Evolutionary conservation across 2,113 vertebrate species (phyloP).

Genomic region (Tupaia tana): DNA sequence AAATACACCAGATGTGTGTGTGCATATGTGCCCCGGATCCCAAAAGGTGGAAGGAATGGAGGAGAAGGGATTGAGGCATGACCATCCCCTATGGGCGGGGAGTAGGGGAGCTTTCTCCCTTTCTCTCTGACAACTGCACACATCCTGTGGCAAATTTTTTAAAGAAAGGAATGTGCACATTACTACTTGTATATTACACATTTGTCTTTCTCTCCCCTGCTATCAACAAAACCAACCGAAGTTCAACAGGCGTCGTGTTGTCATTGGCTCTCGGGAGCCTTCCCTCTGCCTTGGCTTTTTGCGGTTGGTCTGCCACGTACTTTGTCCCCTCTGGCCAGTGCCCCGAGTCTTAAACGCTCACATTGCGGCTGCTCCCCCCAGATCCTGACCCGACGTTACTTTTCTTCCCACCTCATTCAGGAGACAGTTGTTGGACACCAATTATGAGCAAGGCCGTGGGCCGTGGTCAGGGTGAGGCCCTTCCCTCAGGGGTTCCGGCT

Average conservation of each 20-base stretch:
- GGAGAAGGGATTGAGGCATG: no score
- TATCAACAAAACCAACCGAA: not conserved
- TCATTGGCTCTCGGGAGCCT: fast-evolving
- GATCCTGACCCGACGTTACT: fast-evolving
- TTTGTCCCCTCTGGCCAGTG: not conserved
- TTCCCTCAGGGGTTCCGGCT: not conserved
- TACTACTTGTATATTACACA: not conserved
- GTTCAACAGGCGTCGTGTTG: not conserved
- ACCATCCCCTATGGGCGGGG: no score
- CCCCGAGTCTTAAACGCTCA: no score
- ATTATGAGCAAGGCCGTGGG: not conserved
- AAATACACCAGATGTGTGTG: no score
- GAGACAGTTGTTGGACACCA: not conserved
- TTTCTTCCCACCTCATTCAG: not conserved
- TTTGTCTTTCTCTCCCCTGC: not conserved
- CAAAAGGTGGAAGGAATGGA: no score
- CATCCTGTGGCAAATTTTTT: no score
- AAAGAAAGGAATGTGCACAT: not conserved
- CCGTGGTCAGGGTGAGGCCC: not conserved
- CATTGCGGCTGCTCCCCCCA: not conserved
- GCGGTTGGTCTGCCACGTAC: fast-evolving
- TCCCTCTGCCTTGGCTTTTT: no score
- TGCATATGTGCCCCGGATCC: no score
- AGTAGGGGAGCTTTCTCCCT: no score
- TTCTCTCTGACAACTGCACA: no score